Base-by-base conservation (phyloP, 2,797 vertebrate genomes). In the Potorous gilbertii region DNA sequence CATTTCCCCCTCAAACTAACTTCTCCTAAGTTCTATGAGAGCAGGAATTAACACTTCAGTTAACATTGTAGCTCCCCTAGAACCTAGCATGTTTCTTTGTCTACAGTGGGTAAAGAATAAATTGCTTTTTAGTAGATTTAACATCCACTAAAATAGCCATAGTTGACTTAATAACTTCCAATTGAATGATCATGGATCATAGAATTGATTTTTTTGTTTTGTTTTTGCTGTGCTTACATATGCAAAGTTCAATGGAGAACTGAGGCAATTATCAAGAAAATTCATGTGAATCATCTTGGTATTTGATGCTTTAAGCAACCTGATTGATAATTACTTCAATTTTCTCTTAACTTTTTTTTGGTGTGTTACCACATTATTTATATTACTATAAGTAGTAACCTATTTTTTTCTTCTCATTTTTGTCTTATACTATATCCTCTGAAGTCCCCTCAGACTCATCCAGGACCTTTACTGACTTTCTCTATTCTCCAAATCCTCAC, bases 341-440 rank as follows among this genome's bases (percentile, higher is more conserved):
- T 96, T 90, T 90, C 96, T 90, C 28, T 16, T 29, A 50, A 95
- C 90, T 96, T 13, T 24, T 74, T 14, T 66, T 46, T 27, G 24
- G 24, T 56, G 6, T 56, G 56, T 24, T 81, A 81, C 2, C 40
- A 46, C 40, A 81, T 81, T n/a, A 16, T 66, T 27, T 8, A 46
- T n/a, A n/a, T n/a, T n/a, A n/a, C n/a, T n/a, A n/a, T n/a, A n/a
- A n/a, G 27, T 81, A 81, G 8, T 46, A 46, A 46, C 94, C 74
- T 89, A 59, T 34, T 52, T 92, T 92, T 62, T 81, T 87, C 27
- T 66, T 93, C 4, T 55, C 40, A 66, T 90, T 94, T 52, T 92
- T 91, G 62, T 89, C 55, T 96, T 97, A 96, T 92, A 92, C 95
- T 91, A 0, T 96, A 94, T 94, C 46, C 24, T 91, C 46, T 87